Evolutionary conservation across 1,140 invertebrate species (phyloP).

Genomic region (Kradibia gibbosae): DNA sequence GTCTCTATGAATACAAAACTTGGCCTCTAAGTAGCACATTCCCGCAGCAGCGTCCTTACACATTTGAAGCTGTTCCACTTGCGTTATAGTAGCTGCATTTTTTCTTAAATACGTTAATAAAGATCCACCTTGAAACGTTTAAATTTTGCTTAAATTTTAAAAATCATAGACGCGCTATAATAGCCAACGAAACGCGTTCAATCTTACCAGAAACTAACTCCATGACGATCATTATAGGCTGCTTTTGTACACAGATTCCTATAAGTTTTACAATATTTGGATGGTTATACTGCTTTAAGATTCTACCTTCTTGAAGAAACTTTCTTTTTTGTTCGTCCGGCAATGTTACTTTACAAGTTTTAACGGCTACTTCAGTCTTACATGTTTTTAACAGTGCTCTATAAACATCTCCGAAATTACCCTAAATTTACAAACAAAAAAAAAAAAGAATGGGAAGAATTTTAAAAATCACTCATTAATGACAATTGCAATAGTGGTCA

Average conservation of each 20-base stretch:
- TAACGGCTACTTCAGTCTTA: slow-evolving; percentile 92
- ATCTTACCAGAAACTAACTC: slow-evolving; percentile 90
- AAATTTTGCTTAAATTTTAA: not conserved
- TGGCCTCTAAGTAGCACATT: slow-evolving; percentile 96
- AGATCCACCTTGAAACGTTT: slow-evolving; percentile 83
- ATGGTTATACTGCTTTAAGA: slow-evolving; percentile 97
- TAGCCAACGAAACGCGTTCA: not conserved
- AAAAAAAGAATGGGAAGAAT: not conserved
- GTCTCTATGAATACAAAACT: slow-evolving; percentile 97
- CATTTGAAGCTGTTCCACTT: slow-evolving; percentile 88
- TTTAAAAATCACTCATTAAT: not conserved
- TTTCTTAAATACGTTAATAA: slow-evolving; percentile 90
- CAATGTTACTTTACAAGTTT: slow-evolving; percentile 93
- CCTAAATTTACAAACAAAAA: slow-evolving; percentile 75
- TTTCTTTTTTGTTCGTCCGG: slow-evolving; percentile 97
- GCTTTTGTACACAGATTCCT: slow-evolving; percentile 97
- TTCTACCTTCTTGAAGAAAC: slow-evolving; percentile 95
- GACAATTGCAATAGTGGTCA: not conserved
- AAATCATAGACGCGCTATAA: slow-evolving; percentile 43
- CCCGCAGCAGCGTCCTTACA: slow-evolving; percentile 94
- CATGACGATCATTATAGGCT: slow-evolving; percentile 99
- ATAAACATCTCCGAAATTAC: slow-evolving; percentile 98
- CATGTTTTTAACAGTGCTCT: slow-evolving; percentile 86
- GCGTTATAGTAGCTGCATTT: slow-evolving; percentile 79
- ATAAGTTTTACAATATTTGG: slow-evolving; percentile 97